Evolutionary conservation across 2,888 invertebrate species (phyloP).

Genomic region (Platypus cylindrus): DNA sequence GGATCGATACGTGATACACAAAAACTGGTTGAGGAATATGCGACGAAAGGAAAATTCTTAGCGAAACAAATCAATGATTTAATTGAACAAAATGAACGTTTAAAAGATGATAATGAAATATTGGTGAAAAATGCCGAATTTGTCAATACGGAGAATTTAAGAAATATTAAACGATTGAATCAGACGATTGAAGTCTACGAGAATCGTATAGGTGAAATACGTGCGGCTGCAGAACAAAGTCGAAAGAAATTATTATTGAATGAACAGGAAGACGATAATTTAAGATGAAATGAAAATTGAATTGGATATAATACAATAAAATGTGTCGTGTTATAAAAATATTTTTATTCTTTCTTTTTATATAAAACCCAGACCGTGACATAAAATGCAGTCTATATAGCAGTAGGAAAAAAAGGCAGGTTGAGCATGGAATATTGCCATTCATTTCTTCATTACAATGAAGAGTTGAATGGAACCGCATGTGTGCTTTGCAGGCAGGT

Average conservation of each 20-base stretch:
- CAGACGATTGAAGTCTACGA: conserved; percentile 27
- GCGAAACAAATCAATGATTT: conserved; percentile 31
- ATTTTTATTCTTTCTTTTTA: too few relatives aligned
- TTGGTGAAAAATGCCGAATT: conserved; percentile 29
- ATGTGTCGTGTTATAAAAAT: too few relatives aligned
- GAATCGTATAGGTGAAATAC: conserved; percentile 23
- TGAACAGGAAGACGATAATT: neutral
- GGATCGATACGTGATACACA: conserved; percentile 29
- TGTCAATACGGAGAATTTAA: conserved; percentile 30
- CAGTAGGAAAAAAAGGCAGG: too few relatives aligned
- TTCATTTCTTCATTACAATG: too few relatives aligned
- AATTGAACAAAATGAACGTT: conserved; percentile 27
- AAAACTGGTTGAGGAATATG: conserved; percentile 31
- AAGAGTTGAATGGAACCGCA: too few relatives aligned
- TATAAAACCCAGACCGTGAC: too few relatives aligned
- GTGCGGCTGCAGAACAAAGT: conserved; percentile 10
- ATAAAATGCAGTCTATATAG: too few relatives aligned
- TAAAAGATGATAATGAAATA: conserved; percentile 29
- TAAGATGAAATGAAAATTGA: too few relatives aligned
- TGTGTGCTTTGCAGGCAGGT: too few relatives aligned
- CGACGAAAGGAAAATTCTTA: conserved; percentile 29
- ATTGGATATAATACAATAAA: too few relatives aligned
- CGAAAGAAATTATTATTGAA: conserved; percentile 4
- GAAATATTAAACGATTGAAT: conserved; percentile 29
- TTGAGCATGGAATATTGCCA: too few relatives aligned